Conservation (phyloP, 2,888 invertebrate genomes). For the Sthenelais limicola region DNA sequence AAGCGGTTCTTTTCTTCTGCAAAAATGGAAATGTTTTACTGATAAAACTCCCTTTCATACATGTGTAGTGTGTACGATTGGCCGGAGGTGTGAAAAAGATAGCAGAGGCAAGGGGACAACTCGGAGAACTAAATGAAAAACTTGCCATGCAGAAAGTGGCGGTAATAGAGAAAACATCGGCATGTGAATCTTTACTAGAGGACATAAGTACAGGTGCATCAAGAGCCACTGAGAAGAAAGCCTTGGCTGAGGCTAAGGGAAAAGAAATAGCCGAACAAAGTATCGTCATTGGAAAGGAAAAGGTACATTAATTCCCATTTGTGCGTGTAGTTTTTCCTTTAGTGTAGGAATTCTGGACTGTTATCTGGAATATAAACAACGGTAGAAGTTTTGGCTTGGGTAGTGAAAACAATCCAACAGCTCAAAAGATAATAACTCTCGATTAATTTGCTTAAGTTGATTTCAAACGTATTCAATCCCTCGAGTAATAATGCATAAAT, state of each 20-base stretch:
- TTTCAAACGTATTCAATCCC: too few relatives aligned
- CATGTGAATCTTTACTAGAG: slow-evolving; percentile 84
- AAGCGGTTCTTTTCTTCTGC: too few relatives aligned
- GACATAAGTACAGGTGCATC: slow-evolving; percentile 79
- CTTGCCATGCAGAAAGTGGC: slow-evolving; percentile 87
- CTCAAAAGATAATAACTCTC: too few relatives aligned
- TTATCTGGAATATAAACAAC: too few relatives aligned
- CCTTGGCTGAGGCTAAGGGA: slow-evolving; percentile 84
- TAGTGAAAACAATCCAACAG: too few relatives aligned
- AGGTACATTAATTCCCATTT: slow-evolving; percentile 74
- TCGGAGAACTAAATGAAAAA: slow-evolving; percentile 85
- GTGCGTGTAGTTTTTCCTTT: too few relatives aligned
- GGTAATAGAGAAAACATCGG: slow-evolving; percentile 85
- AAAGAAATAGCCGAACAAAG: slow-evolving; percentile 87
- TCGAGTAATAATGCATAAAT: too few relatives aligned
- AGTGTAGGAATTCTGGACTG: too few relatives aligned
- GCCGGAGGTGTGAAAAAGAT: slow-evolving; percentile 85
- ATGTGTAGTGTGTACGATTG: slow-evolving; percentile 82
- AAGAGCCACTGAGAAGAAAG: slow-evolving; percentile 83
- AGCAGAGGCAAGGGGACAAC: slow-evolving; percentile 87
- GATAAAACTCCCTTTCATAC: too few relatives aligned
- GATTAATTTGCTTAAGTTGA: too few relatives aligned
- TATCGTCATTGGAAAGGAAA: slow-evolving; percentile 85
- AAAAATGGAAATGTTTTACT: too few relatives aligned
- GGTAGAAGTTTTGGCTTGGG: too few relatives aligned